These are phyloP conservation scores for Falco peregrinus DNA, from an alignment of 2,797 vertebrate genomes.

Conservation along the genomic window DNA sequence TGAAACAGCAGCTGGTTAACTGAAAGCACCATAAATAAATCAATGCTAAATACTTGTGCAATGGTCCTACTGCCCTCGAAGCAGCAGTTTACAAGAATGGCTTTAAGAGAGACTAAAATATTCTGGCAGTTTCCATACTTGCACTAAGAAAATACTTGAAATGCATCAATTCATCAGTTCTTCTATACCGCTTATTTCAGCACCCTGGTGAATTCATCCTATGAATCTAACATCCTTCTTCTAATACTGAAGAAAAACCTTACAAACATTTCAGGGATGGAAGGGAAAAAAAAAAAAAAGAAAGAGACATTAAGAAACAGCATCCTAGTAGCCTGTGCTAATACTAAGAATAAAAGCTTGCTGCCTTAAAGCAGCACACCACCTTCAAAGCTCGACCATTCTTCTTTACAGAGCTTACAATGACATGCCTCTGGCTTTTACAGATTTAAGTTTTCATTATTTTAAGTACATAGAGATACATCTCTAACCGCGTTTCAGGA, in stretches of 20 bases:
- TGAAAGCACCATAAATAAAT: slow-evolving; percentile 34
- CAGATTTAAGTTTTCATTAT: neutral
- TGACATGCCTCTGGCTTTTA: neutral
- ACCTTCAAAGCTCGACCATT: neutral
- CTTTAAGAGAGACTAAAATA: neutral
- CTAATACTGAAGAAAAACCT: neutral
- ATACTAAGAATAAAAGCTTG: neutral
- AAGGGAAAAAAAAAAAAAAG: too few species aligned
- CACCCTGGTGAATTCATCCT: neutral
- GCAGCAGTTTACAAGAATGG: neutral
- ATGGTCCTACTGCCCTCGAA: neutral
- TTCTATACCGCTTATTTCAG: neutral
- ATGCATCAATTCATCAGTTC: neutral
- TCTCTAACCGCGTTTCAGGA: neutral
- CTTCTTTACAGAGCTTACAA: neutral
- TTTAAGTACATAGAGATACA: neutral
- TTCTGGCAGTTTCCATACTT: neutral
- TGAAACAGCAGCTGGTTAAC: slow-evolving; percentile 28
- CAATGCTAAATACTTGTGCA: neutral
- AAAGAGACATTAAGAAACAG: neutral
- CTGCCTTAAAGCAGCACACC: neutral
- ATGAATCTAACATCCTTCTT: neutral
- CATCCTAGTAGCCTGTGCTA: neutral
- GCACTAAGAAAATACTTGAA: neutral
- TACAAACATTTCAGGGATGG: neutral